Evolutionary conservation across 2,888 invertebrate genomes (phyloP).

Genomic region (Pheosia gnoma): DNA sequence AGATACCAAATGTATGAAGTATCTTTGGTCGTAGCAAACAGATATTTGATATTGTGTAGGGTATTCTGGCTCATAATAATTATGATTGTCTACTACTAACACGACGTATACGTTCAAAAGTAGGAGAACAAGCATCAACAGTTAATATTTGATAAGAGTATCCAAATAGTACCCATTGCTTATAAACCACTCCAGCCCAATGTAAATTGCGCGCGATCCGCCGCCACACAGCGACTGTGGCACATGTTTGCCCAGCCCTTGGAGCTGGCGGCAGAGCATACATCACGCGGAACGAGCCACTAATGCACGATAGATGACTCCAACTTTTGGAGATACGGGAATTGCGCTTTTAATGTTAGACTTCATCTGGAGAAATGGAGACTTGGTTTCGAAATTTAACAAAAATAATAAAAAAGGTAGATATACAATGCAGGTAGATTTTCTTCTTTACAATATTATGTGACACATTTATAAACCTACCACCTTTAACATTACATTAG

Average conservation of each 20-base stretch:
- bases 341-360: neutral
- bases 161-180: neutral
- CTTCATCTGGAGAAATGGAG: neutral
- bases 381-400: too few species aligned
- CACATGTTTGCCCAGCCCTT: neutral
- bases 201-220: neutral
- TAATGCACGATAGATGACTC: slow-evolving; percentile 2
- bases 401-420: too few species aligned
- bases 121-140: neutral
- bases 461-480: too few species aligned
- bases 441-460: too few species aligned
- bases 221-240: neutral
- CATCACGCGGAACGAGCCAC: neutral
- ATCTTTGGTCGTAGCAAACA: too few species aligned
- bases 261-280: neutral
- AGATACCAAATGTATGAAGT: too few species aligned
- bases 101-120: neutral
- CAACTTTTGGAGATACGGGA: neutral
- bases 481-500: too few species aligned
- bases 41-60: too few species aligned
- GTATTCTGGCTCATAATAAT: too few species aligned
- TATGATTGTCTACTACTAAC: too few species aligned
- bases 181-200: neutral
- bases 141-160: neutral
- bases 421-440: too few species aligned